Conservation (phyloP, 2,888 invertebrate species). For the Campoplex nolae region DNA sequence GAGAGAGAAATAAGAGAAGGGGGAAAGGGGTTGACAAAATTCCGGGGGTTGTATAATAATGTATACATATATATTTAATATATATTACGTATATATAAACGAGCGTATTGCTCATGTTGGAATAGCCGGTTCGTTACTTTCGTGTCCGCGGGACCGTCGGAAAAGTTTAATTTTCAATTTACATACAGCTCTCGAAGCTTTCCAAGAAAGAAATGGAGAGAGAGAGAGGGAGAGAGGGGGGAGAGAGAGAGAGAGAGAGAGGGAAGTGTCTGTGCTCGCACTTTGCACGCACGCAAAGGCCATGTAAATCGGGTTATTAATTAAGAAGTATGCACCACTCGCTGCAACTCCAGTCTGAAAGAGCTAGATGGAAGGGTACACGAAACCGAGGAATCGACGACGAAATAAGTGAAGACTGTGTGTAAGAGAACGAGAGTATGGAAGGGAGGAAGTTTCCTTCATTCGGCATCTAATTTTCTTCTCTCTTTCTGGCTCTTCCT, state of each 20-base stretch:
- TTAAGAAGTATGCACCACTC: conserved; percentile 59
- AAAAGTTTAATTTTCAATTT: conserved; percentile 69
- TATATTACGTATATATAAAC: not conserved
- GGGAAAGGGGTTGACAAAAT: not conserved
- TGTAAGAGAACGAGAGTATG: not conserved
- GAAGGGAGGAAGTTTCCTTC: conserved; percentile 15
- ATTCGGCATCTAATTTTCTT: conserved; percentile 35
- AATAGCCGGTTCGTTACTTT: conserved; percentile 67
- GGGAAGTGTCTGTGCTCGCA: conserved; percentile 19
- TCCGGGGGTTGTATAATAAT: not conserved
- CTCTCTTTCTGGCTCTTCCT: conserved; percentile 12
- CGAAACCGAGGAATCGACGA: conserved; percentile 9
- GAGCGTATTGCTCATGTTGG: conserved; percentile 50
- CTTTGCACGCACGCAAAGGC: conserved; percentile 53
- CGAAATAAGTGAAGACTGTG: conserved; percentile 10
- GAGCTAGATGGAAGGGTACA: conserved; percentile 32
- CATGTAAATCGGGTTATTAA: conserved; percentile 67
- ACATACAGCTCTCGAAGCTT: conserved; percentile 57
- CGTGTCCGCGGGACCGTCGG: conserved; percentile 56
- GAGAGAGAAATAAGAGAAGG: not conserved
- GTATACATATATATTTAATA: not conserved
- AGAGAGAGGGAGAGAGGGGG: not conserved
- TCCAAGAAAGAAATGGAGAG: not conserved
- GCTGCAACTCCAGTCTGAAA: not conserved
- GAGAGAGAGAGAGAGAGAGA: not conserved